phyloP scores from a whole-genome alignment of 2,113 vertebrate species.

The Leucopsar rothschildi region DNA sequence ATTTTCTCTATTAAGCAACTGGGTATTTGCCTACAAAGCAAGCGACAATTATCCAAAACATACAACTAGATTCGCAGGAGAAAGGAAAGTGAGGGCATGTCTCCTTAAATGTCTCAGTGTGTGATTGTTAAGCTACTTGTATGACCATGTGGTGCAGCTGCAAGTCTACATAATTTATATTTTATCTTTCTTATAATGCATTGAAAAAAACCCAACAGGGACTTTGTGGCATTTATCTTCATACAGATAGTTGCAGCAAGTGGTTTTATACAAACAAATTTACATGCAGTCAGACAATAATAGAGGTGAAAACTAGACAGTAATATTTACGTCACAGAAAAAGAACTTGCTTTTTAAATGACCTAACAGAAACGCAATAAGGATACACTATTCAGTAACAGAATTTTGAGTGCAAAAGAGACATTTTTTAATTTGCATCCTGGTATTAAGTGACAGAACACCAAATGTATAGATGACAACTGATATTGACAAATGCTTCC shows the following conservation, averaged over 20 bases:
- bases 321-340: background rate
- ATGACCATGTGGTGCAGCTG: background rate
- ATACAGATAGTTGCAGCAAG: background rate
- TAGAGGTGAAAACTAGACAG: background rate
- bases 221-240: background rate
- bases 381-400: background rate
- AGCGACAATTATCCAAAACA: background rate
- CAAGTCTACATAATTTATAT: background rate
- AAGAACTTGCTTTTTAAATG: background rate
- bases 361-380: background rate
- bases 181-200: background rate
- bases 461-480: background rate
- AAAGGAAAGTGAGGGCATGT: background rate
- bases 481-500: background rate
- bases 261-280: background rate
- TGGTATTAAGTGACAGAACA: background rate
- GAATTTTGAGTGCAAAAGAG: background rate
- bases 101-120: background rate
- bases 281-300: background rate
- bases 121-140: background rate
- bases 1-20: background rate
- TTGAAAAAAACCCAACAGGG: background rate
- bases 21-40: background rate
- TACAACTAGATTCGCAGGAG: background rate
- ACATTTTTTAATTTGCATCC: background rate